These are phyloP conservation scores for Etheostoma perlongum DNA, from an alignment of 2,797 vertebrate genomes.

Conservation along the genomic window DNA sequence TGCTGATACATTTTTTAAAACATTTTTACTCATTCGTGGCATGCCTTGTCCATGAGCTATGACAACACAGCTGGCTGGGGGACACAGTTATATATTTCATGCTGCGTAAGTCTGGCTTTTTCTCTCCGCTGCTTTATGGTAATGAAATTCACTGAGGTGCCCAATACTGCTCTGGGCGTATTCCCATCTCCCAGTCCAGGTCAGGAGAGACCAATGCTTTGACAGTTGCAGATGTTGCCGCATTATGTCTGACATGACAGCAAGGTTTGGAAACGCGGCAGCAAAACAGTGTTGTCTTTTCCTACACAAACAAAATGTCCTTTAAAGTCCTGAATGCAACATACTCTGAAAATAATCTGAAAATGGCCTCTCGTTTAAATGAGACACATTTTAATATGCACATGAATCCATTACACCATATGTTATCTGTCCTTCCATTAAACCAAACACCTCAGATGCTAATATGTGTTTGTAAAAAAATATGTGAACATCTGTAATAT, in stretches of 20 bases:
- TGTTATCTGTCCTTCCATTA: slow-evolving; percentile 65
- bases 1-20: slow-evolving; percentile 44
- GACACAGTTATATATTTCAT: slow-evolving; percentile 73
- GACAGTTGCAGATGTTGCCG: slow-evolving; percentile 63
- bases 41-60: slow-evolving; percentile 38
- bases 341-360: slow-evolving; percentile 32
- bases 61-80: slow-evolving; percentile 63
- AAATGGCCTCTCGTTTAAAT: slow-evolving; percentile 38
- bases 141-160: slow-evolving; percentile 81
- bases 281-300: slow-evolving; percentile 46
- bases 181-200: slow-evolving; percentile 70
- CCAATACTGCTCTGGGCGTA: slow-evolving; percentile 77
- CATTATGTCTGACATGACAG: slow-evolving; percentile 71
- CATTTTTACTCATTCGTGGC: slow-evolving; percentile 35
- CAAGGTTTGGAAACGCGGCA: slow-evolving; percentile 47
- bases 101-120: slow-evolving; percentile 71
- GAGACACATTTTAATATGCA: slow-evolving; percentile 39
- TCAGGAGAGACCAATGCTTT: slow-evolving; percentile 72
- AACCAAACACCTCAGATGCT: slow-evolving; percentile 60
- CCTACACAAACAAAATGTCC: slow-evolving; percentile 29
- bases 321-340: slow-evolving; percentile 11
- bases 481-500: slow-evolving; percentile 44
- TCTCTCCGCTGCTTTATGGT: slow-evolving; percentile 71
- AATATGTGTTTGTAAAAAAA: slow-evolving; percentile 42
- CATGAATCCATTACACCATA: slow-evolving; percentile 38